Percentiles rank a stretch among this genome's conserved stretches.
phyloP scores from a whole-genome alignment of 2,888 invertebrate species.

The Hipparchia semele region DNA sequence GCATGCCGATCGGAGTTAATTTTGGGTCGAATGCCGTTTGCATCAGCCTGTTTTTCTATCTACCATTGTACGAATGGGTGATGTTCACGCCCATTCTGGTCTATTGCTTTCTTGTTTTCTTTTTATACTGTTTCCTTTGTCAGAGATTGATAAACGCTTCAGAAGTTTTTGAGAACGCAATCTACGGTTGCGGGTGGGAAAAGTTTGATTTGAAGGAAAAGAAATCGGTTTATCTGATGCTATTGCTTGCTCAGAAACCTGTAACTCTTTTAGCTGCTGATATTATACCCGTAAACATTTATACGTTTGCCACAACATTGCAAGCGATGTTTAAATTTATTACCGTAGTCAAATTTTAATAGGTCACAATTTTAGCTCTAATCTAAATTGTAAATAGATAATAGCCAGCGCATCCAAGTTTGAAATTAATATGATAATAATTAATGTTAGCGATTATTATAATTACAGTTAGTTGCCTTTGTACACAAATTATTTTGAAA shows the following conservation, averaged over 20 bases:
- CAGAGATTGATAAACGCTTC: conserved; percentile 66
- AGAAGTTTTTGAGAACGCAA: conserved; percentile 60
- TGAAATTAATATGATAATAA: no score
- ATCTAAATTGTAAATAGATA: no score
- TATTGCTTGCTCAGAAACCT: conserved; percentile 63
- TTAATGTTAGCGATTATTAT: no score
- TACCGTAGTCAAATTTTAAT: conserved; percentile 64
- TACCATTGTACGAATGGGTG: conserved; percentile 59
- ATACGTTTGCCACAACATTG: conserved; percentile 67
- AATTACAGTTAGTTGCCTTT: no score
- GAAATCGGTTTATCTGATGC: conserved; percentile 58
- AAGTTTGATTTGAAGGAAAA: conserved; percentile 60
- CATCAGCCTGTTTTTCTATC: conserved; percentile 62
- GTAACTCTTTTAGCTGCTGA: conserved; percentile 65
- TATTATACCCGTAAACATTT: conserved; percentile 71
- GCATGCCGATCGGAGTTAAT: conserved; percentile 65
- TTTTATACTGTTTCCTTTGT: conserved; percentile 68
- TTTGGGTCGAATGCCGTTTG: conserved; percentile 65
- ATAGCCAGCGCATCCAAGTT: no score
- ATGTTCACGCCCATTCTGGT: conserved; percentile 59
- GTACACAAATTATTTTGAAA: no score
- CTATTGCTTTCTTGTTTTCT: conserved; percentile 65
- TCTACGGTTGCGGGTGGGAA: conserved; percentile 75
- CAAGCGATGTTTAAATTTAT: conserved; percentile 70
- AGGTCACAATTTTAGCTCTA: not conserved